Base-by-base conservation (phyloP, 2,888 invertebrate genomes). In the Beris chalybata region DNA sequence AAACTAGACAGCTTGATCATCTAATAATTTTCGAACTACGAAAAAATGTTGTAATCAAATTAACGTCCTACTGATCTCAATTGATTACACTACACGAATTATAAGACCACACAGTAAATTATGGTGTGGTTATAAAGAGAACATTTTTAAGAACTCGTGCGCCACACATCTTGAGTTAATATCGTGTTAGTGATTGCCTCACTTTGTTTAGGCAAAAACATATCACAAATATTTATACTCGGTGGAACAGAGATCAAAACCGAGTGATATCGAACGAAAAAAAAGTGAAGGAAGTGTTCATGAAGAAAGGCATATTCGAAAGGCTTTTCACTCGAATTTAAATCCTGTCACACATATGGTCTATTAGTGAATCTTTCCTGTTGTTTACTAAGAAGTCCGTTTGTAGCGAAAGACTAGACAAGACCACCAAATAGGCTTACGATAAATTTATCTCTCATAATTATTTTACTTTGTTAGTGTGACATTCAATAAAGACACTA, bases 131-230 rank as follows among this genome's bases (percentile, higher is more conserved):
- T 50, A 38, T 22, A 32, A 38, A 31, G 61, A 15, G 22, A 48
- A 22, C 11, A 50, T 61, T 61, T 50, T 61, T 52, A 31, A 61
- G 61, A 61, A 61, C 38, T 61, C 15, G 11, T 52, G 54, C 43
- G 56, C 65, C 65, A 65, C 65, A 65, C 65, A 64, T 64, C 64
- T 54, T 15, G 54, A 45, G 4, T 31, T 31, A 38, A 50, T 38
- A 56, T 50, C 47, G 29, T 48, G 30, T 50, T 56, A 12, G 22
- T 47, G 65, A 65, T 65, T 65, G 56, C 65, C 65, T 56, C 65
- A 65, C 65, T 65, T 56, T 65, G 65, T 65, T 65, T 65, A 65
- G 56, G 55, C 65, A 65, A 65, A 65, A 65, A 56, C 65, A 65
- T 48, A 56, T 65, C 48, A 61, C 61, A 65, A 65, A 65, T 65